Evolutionary conservation across 2,113 vertebrate species (phyloP), one percentile per base, ranked within the genome.

Genomic region (Aleadryas rufinucha): DNA sequence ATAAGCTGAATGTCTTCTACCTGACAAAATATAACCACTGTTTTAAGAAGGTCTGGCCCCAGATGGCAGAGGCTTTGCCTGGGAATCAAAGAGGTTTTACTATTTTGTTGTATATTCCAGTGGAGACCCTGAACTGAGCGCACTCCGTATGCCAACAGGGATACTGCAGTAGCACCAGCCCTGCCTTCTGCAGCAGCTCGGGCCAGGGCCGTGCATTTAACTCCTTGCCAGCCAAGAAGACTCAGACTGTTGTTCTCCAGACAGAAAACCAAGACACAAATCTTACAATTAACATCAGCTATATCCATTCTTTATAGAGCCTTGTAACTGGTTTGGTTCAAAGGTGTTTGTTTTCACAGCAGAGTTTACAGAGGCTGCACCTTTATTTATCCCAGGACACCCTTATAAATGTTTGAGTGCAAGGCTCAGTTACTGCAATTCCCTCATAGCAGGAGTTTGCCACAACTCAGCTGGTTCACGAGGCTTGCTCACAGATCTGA

Each of bases 301-400:
- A 24, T 93, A 68, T 14, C 56, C 31, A 16, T 68, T 75, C 41
- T 94, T 96, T 94, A 94, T 75, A 71, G 80, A 94, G 37, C 60
- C 39, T 90, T 93, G 64, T 81, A 91, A 86, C 90, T 0, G 6
- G 31, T 68, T 84, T 64, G 76, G 90, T 95, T 94, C 92, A 94
- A 95, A 90, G 88, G 88, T 90, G 88, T 93, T 90, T 88, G 76
- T 84, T 95, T 96, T 95, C 90, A 53, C 7, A 4, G 85, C 53
- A 50, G 83, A 92, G 92, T 96, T 92, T 90, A 92, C 83, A 71
- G 85, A 95, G 90, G 79, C 82, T 93, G 68, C 2, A 9, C 68
- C 90, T 96, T 97, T 94, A 95, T 96, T 95, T 93, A 96, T 94
- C 92, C 90, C 93, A 93, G 79, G 95, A 95, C 85, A 90, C 79